These are phyloP conservation scores for Apostichopus japonicus DNA, from an alignment of 35 echinoderm and acorn worm species.

Conservation along the genomic window DNA sequence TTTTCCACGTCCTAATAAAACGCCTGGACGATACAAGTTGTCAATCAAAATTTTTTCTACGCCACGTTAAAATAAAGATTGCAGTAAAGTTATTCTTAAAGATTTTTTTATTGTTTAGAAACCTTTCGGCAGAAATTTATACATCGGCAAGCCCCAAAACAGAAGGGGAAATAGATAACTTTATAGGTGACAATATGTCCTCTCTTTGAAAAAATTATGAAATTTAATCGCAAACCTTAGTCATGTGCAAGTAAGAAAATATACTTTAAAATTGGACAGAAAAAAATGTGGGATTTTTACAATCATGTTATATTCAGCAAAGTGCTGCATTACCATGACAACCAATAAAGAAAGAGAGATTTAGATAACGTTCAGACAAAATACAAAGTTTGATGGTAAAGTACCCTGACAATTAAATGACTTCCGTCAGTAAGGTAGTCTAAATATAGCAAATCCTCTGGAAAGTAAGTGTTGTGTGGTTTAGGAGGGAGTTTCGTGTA, in stretches of 20 bases:
- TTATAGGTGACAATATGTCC: neutral
- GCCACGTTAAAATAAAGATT: neutral
- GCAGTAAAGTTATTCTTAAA: neutral
- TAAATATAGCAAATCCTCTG: too few species aligned
- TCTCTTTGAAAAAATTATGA: neutral
- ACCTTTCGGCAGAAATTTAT: constrained; percentile 1
- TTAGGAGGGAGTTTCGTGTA: too few species aligned
- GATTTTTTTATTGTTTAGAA: neutral
- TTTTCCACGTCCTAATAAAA: constrained; percentile 34
- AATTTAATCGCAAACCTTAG: neutral
- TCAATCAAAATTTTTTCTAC: neutral
- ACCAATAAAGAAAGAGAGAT: too few species aligned
- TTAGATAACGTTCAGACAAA: too few species aligned
- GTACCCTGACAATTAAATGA: too few species aligned
- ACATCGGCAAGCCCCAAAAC: neutral
- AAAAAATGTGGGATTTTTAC: too few species aligned
- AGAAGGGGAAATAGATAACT: neutral
- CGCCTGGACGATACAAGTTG: constrained; percentile 35
- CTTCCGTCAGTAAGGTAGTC: too few species aligned
- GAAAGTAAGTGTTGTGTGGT: too few species aligned
- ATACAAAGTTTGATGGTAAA: too few species aligned
- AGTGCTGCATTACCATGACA: too few species aligned
- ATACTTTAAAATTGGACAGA: neutral
- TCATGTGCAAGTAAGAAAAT: neutral
- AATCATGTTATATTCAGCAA: too few species aligned